Conservation (phyloP, 1,140 invertebrate genomes). For the Pseudomyrmex sp. region DNA sequence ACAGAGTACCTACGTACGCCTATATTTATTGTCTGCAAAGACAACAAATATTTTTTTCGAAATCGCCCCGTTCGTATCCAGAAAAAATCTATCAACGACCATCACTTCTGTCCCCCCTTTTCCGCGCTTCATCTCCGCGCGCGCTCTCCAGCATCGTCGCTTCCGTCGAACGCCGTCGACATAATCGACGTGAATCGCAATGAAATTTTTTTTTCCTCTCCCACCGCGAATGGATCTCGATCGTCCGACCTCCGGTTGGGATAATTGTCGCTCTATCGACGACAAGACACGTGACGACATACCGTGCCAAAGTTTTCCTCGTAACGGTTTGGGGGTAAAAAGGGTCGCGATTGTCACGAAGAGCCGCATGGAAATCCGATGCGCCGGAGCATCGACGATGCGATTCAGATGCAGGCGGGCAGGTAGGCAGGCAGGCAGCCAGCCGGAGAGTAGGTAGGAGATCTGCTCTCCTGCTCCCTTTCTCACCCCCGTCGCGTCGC, state of each 20-base stretch:
- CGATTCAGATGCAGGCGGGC: conserved; percentile 69
- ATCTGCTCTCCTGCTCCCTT: conserved; percentile 37
- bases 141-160: conserved; percentile 16
- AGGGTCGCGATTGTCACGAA: conserved; percentile 73
- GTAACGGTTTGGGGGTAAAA: conserved; percentile 64
- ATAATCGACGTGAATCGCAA: conserved; percentile 60
- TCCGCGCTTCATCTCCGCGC: not conserved
- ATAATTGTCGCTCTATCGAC: conserved; percentile 67
- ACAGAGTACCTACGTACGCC: conserved; percentile 63
- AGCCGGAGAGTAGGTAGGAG: conserved; percentile 58
- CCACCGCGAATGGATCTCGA: conserved; percentile 69
- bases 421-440: conserved; percentile 45
- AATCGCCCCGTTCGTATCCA: conserved; percentile 70
- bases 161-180: conserved; percentile 41
- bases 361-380: conserved; percentile 75
- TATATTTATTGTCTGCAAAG: conserved; percentile 72
- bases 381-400: conserved; percentile 74
- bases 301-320: conserved; percentile 72
- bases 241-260: conserved; percentile 70
- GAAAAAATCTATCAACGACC: conserved; percentile 65
- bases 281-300: conserved; percentile 68
- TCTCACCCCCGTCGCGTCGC: conserved; percentile 49
- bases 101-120: conserved; percentile 42
- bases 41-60: conserved; percentile 74
- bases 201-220: conserved; percentile 75